Percentiles rank a stretch among this genome's conserved stretches.
Conservation (phyloP, 2,888 invertebrate species). For the Adelphocoris suturalis region DNA sequence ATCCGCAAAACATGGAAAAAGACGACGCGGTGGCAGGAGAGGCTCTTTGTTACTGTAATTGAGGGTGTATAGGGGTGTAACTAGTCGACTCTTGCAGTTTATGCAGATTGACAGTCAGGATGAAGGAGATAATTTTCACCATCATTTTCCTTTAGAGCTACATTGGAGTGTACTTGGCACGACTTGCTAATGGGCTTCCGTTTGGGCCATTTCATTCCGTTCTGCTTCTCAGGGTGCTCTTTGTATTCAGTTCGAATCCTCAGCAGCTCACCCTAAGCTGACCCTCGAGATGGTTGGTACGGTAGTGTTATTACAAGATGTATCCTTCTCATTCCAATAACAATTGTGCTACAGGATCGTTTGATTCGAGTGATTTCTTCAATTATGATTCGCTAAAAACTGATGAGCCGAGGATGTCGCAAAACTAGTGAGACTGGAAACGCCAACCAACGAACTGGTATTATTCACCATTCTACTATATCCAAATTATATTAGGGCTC, state of each 20-base stretch:
- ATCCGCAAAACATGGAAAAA: not conserved
- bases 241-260: not conserved
- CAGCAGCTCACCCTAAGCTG: not conserved
- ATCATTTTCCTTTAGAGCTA: not conserved
- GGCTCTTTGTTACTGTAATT: not conserved
- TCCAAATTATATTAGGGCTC: no score
- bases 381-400: not conserved
- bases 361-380: not conserved
- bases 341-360: not conserved
- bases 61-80: not conserved
- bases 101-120: not conserved
- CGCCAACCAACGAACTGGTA: no score
- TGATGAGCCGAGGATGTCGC: not conserved
- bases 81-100: not conserved
- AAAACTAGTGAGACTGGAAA: no score
- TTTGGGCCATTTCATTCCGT: not conserved
- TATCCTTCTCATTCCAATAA: not conserved
- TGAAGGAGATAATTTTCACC: not conserved
- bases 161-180: not conserved
- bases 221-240: not conserved
- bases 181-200: not conserved
- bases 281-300: no score
- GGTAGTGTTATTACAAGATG: not conserved
- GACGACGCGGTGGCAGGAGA: not conserved
- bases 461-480: no score